Evolutionary conservation across 2,888 invertebrate species (phyloP), one percentile per base, ranked within the genome.

Genomic region (Seira musarum): DNA sequence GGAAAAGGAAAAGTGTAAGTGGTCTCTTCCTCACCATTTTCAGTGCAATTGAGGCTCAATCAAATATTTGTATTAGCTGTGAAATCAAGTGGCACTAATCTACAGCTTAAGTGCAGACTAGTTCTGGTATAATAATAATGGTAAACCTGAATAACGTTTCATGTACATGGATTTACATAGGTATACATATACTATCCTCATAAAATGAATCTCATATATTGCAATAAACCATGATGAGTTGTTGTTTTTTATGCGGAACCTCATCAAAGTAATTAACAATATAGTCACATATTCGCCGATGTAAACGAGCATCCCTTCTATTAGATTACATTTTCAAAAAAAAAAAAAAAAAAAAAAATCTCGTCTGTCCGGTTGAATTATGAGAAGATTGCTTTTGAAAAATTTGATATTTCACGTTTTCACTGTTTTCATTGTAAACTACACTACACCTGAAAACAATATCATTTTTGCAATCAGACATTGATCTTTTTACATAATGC

Each of bases 401-500:
- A 10, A 30, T 30, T 24, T 65, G 35, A 35, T 25, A 65, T 30
- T 65, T n/a, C 10, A 53, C 15, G 5, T 57, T 57, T n/a, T n/a
- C n/a, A n/a, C n/a, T 57, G 57, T 57, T 57, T 57, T 57, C 3
- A 17, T 57, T n/a, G n/a, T n/a, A n/a, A n/a, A n/a, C 10, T 57
- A 8, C n/a, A n/a, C 17, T 25, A 21, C 35, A 70, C 17, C 70
- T 21, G 35, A 68, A 53, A 69, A 30, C 61, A 70, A 70, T 57
- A 57, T 70, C 40, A 10, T 57, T n/a, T 57, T 57, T 17, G 6
- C 57, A 15, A 17, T n/a, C 57, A 70, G 70, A 60, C 70, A 70
- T 71, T 71, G 71, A 71, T 71, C 71, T 57, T 57, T 75, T 75
- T 75, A 75, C 46, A 64, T 69, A 69, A 63, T 76, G 63, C n/a